Conservation (phyloP, 2,113 vertebrate species). For the Nipponia nippon region DNA sequence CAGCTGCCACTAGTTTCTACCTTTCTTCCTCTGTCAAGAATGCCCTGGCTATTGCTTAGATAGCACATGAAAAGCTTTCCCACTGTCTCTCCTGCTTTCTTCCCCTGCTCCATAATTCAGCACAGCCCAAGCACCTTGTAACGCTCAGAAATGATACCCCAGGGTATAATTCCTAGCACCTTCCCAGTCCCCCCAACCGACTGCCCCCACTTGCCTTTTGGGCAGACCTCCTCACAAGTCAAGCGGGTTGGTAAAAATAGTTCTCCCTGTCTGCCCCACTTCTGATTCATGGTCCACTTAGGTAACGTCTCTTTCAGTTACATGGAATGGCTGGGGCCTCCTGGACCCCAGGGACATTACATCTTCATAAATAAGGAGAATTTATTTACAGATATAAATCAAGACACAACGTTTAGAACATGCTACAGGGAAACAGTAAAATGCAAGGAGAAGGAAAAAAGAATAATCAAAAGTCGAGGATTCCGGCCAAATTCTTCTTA, state of each 20-base stretch:
- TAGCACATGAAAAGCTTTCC: background rate
- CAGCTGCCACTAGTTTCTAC: background rate
- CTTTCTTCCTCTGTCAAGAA: constrained; percentile 9
- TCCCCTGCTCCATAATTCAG: background rate
- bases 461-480: constrained; percentile 53
- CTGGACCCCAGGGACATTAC: constrained; percentile 63
- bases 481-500: constrained; percentile 65
- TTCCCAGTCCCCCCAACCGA: background rate
- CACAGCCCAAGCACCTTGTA: background rate
- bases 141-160: background rate
- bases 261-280: constrained; percentile 43
- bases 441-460: constrained; percentile 53
- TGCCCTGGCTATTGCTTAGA: background rate
- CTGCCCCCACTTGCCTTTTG: constrained; percentile 2
- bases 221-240: constrained; percentile 24
- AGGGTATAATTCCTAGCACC: background rate
- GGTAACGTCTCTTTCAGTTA: constrained; percentile 70
- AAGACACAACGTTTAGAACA: constrained; percentile 56
- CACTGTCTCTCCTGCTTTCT: background rate
- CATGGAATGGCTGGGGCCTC: constrained; percentile 58
- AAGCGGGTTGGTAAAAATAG: constrained; percentile 45
- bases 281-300: constrained; percentile 72
- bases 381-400: constrained; percentile 73
- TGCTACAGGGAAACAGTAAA: constrained; percentile 61
- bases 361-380: constrained; percentile 69